These are phyloP conservation scores for Hydrophis major DNA, from an alignment of 2,797 vertebrate species.

Conservation along the genomic window DNA sequence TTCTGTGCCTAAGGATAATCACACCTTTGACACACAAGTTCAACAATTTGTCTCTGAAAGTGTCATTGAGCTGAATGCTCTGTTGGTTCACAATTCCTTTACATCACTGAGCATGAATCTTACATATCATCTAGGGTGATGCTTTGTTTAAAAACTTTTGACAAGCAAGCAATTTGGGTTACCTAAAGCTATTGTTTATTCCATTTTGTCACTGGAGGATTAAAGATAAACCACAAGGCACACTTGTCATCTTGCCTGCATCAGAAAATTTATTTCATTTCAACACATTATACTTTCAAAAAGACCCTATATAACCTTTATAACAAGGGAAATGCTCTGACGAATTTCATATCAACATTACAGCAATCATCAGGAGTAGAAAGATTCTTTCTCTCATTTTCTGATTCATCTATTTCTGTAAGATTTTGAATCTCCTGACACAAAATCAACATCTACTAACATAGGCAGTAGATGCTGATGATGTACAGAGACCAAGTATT, in stretches of 20 bases:
- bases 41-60: conserved; percentile 22
- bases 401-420: not conserved
- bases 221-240: not conserved
- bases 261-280: not conserved
- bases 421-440: not conserved
- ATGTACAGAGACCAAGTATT: not conserved
- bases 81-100: conserved; percentile 12
- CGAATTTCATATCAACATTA: not conserved
- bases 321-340: not conserved
- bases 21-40: conserved; percentile 16
- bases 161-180: rapidly evolving
- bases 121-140: not conserved
- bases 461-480: not conserved
- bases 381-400: not conserved
- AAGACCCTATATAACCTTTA: not conserved
- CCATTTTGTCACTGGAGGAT: not conserved
- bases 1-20: not conserved
- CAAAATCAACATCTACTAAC: not conserved
- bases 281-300: not conserved
- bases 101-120: not conserved
- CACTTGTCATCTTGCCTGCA: not conserved
- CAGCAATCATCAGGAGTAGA: rapidly evolving
- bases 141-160: conserved; percentile 26
- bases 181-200: conserved; percentile 14
- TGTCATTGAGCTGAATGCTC: not conserved